Base-by-base conservation (phyloP, 2,797 vertebrate genomes). In the Propithecus deckenii region DNA sequence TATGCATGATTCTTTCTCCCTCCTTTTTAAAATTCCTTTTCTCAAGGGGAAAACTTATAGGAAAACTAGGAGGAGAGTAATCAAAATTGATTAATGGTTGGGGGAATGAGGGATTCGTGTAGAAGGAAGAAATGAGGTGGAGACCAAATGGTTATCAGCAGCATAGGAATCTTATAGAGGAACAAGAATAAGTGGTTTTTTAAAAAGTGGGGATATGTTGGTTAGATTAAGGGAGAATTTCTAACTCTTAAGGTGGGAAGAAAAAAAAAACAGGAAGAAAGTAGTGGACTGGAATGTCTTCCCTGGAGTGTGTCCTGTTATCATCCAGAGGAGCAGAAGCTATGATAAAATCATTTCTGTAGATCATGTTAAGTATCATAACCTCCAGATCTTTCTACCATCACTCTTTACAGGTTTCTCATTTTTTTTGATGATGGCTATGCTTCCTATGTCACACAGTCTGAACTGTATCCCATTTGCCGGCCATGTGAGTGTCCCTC, bases 361-460 rank as follows among this genome's bases (percentile, higher is more conserved):
- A 69, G 43, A 12, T 84, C 76, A 12, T 52, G 71, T 67, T 84
- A 41, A 69, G 43, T 57, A n/a, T 48, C 18, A 2, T 50, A 52
- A 74, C 2, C 18, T 22, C 46, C 65, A 15, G 20, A 46, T 72
- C 71, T 87, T 52, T 87, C 35, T 79, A 3, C 41, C 5, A 4
- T 90, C 14, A 13, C 57, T 74, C 50, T 67, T 98, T 96, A 79
- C 97, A 99, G 99, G 98, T 99, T 99, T 97, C 98, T 99, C 88
- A 99, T 99, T 95, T 99, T 99, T 98, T 99, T 99, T 1, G 99
- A 99, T 12, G 99, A 99, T 0, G 99, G 99, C 4, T 99, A 99
- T 0, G 99, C 99, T 5, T 99, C 99, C 0, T 99, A 99, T 4
- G 99, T 99, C 74, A 99, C 99, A 18, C 99, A 99, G 63, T 99